Percentiles rank a stretch among this genome's conserved stretches.
These are phyloP conservation scores for Sebastes variabilis DNA, from an alignment of 2,797 vertebrate species.

Conservation along the genomic window DNA sequence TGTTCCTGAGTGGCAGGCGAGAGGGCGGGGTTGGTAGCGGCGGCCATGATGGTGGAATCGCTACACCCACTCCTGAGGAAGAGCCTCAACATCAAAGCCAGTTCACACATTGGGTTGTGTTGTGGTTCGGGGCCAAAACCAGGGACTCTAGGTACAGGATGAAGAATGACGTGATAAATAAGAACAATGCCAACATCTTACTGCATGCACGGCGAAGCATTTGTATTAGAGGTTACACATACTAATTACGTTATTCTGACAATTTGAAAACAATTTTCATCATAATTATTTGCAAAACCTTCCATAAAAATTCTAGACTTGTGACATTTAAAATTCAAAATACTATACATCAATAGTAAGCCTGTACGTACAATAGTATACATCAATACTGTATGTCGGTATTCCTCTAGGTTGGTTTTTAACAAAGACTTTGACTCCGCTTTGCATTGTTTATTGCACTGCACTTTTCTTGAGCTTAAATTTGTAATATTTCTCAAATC, in stretches of 20 bases:
- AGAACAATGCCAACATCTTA: neutral
- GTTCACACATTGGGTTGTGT: slow-evolving; percentile 31
- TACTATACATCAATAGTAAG: neutral
- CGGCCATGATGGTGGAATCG: slow-evolving; percentile 68
- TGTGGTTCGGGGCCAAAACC: slow-evolving; percentile 34
- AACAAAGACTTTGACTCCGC: neutral
- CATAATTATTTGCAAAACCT: neutral
- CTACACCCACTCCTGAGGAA: slow-evolving; percentile 70
- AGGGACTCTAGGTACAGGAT: neutral
- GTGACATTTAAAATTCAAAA: neutral
- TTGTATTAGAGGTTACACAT: neutral
- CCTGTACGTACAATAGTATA: neutral
- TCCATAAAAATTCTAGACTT: neutral
- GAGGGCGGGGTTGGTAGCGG: slow-evolving; percentile 70
- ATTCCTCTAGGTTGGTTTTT: neutral
- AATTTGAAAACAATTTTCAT: neutral
- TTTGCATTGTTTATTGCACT: neutral
- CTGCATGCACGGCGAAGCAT: neutral
- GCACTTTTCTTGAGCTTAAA: neutral
- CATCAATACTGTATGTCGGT: neutral
- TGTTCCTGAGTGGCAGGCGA: slow-evolving; percentile 71
- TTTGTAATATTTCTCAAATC: neutral
- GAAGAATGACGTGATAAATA: neutral
- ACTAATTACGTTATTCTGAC: neutral
- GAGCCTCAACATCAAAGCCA: slow-evolving; percentile 61